Base-by-base conservation (phyloP, 2,888 invertebrate genomes). In the Temnothorax ravouxi region DNA sequence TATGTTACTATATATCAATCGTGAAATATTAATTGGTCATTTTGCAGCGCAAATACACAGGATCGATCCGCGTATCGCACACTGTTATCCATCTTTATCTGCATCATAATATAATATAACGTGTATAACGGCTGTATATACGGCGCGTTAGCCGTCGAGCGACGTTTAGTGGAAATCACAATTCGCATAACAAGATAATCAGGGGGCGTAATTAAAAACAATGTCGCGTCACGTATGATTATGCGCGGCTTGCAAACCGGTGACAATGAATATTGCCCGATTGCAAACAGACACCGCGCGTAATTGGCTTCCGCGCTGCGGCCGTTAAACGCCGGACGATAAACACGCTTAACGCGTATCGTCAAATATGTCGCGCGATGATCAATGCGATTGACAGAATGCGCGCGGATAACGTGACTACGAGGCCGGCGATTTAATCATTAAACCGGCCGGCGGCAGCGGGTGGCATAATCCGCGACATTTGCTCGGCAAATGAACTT, bases 301-400 rank as follows among this genome's bases (percentile, higher is more conserved):
- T 88, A 89, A 89, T 87, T 83, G 83, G 87, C 83, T 86, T 87
- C 77, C 83, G 83, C 84, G 77, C 59, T 59, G 79, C 79, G 79
- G 79, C 87, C 86, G 86, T 87, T 89, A 89, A 89, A 84, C 80
- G 75, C 83, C 50, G 77, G 77, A 62, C 85, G 86, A 41, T 84
- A 83, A 87, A 87, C 87, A 83, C 86, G 88, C 84, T 89, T 88
- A 87, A 89, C 83, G 86, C 87, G 62, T 81, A 34, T 67, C 83
- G 86, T 87, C 89, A 88, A 88, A 89, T 89, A 86, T 87, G 61
- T 87, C 84, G 72, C 47, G 56, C 75, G 83, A 87, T 71, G 83
- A 83, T 82, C 87, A 88, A 88, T 84, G 84, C 66, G 75, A 84
- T 72, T 80, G 89, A 87, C 88, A 83, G 84, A 71, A 84, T 67